Evolutionary conservation across 2,797 vertebrate genomes (phyloP), one percentile per base, ranked within the genome.

Genomic region (Brachyrhaphis roseni): DNA sequence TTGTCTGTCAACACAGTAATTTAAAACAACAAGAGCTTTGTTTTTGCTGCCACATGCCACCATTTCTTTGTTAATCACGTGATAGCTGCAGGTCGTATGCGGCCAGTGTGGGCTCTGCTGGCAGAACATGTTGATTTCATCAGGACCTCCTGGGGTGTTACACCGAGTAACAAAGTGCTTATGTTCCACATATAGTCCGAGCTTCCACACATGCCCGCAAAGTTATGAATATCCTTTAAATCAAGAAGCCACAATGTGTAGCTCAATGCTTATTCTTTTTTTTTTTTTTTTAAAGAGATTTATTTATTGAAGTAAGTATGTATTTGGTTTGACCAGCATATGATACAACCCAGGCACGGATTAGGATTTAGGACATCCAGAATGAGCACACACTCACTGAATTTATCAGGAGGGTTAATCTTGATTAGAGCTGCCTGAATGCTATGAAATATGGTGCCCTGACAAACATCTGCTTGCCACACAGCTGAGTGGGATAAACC

Each of bases 401-500:
- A 85, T 81, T 89, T 90, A 93, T 92, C 89, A 92, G 88, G 90
- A 89, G 88, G 91, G 87, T 95, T 94, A 93, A 93, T 92, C 93
- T 94, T 93, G 89, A 91, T 95, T 93, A 93, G 88, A 94, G 91
- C 86, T 87, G 83, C 89, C 89, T 90, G 91, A 93, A 90, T 88
- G 89, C 92, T 86, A 92, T 90, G 91, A 92, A 95, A 94, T 93
- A 92, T 62, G 81, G 89, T 86, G 91, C 82, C 90, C 84, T 90
- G 93, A 92, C 91, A 93, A 96, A 94, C 96, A 96, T 95, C 95
- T 95, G 94, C 87, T 90, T 88, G 20, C 26, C 86, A 82, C 81
- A 84, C 85, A 93, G 93, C 89, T 84, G 89, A 93, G 91, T 93
- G 91, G 93, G 94, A 95, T 93, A 95, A 95, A 94, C 93, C 93